These are phyloP conservation scores for Coturnix japonica DNA, from an alignment of 2,113 vertebrate species.

Conservation along the genomic window DNA sequence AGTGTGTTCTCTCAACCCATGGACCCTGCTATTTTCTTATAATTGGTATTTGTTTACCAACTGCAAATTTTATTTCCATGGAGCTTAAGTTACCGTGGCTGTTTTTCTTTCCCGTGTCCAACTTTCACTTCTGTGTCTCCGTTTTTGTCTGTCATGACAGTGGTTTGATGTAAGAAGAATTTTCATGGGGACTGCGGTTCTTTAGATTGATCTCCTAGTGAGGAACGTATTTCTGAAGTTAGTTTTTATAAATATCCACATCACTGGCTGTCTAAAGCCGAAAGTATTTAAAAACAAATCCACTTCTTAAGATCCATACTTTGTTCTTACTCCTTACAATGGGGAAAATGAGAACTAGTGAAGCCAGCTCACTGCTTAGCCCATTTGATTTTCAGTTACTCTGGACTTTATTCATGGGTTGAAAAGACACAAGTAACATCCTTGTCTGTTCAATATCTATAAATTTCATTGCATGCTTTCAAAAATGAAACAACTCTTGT, in stretches of 20 bases:
- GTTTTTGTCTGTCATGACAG: neutral
- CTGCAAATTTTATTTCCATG: neutral
- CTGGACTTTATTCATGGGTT: neutral
- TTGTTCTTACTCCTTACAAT: neutral
- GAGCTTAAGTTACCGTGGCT: neutral
- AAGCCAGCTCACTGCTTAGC: neutral
- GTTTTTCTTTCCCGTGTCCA: neutral
- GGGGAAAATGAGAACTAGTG: neutral
- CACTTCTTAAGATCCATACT: neutral
- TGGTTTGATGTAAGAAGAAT: neutral
- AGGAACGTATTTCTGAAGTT: neutral
- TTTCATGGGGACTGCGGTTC: neutral
- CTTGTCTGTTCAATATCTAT: conserved; percentile 1
- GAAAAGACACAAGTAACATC: neutral
- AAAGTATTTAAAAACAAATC: neutral
- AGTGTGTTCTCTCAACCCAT: accelerated
- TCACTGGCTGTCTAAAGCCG: neutral
- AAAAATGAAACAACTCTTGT: neutral
- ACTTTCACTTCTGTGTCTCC: neutral
- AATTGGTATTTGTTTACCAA: neutral
- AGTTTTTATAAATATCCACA: neutral
- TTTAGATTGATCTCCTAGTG: neutral
- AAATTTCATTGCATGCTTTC: neutral
- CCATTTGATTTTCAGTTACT: conserved; percentile 31
- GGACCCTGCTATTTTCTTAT: neutral